A percentile compares a stretch with the other conserved stretches of the same genome.
These are phyloP conservation scores for Camponotus vicinus DNA, from an alignment of 1,140 invertebrate species.

Conservation along the genomic window DNA sequence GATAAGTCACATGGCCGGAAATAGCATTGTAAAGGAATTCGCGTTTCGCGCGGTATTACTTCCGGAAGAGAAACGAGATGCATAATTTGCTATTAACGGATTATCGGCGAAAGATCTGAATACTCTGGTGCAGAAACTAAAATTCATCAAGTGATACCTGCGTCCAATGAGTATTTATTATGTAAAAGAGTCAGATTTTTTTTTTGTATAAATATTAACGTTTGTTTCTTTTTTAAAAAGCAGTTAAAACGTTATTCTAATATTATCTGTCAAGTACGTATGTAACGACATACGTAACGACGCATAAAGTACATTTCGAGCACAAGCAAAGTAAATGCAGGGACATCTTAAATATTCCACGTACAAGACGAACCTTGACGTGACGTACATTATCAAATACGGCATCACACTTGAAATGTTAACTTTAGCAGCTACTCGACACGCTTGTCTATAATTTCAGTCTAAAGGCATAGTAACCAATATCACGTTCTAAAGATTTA, in stretches of 20 bases:
- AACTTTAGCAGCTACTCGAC: slow-evolving; percentile 23
- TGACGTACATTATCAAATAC: slow-evolving; percentile 57
- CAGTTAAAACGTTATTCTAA: not conserved
- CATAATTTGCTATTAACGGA: not conserved
- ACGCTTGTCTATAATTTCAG: slow-evolving; percentile 12
- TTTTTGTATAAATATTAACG: not conserved
- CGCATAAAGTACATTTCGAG: slow-evolving; percentile 39
- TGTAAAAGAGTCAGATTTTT: not conserved
- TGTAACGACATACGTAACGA: slow-evolving; percentile 9
- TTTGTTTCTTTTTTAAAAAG: not conserved
- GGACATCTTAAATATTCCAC: slow-evolving; percentile 57
- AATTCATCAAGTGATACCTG: slow-evolving; percentile 1
- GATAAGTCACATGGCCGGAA: slow-evolving; percentile 39
- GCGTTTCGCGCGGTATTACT: slow-evolving; percentile 10
- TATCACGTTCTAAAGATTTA: slow-evolving; percentile 9
- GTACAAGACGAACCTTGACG: slow-evolving; percentile 49
- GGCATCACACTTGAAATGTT: slow-evolving; percentile 36
- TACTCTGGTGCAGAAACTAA: not conserved
- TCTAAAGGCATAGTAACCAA: slow-evolving; percentile 15
- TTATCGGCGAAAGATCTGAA: not conserved
- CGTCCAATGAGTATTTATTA: not conserved
- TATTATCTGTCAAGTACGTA: slow-evolving; percentile 3
- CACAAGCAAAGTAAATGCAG: slow-evolving; percentile 32
- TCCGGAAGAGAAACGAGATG: slow-evolving; percentile 20
- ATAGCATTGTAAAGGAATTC: slow-evolving; percentile 33